Base-by-base conservation (phyloP, 2,113 vertebrate genomes). In the Micromys minutus region DNA sequence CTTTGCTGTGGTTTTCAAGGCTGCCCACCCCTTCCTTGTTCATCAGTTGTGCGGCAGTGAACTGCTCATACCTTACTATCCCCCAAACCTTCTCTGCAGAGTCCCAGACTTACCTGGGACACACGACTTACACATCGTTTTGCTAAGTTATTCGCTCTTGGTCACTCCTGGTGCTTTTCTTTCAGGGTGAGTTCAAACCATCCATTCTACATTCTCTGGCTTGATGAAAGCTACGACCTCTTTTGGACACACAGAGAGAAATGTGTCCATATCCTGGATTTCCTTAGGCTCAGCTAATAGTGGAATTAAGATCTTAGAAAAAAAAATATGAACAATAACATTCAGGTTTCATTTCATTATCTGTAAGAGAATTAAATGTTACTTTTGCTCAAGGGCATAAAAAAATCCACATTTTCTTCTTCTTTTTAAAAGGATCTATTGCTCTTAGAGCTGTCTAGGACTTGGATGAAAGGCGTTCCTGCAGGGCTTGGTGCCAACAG, bases 361-460 rank as follows among this genome's bases (percentile, higher is more conserved):
- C 96, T 80, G 39, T 52, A 50, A 95, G 31, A 47, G n/a, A 12
- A 26, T 75, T 84, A 59, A 55, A 72, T 93, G 45, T n/a, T 45
- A 24, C 61, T 89, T 90, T 84, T 93, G 91, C 39, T 26, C 75
- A 95, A 84, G 74, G 83, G 16, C 86, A 87, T 47, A 87, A 69
- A 59, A 87, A 69, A 59, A 83, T 75, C 76, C 21, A 47, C 85
- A 81, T 57, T 93, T 87, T 92, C 6, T 2, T 57, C 50, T 39
- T 21, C 47, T 10, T 42, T 50, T 31, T 3, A 10, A 57, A 80
- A 81, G 52, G 24, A 42, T 61, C 24, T 61, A 97, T 97, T 91
- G 63, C 45, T 91, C 63, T 65, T 91, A 93, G 95, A 96, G 83
- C 67, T 87, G 91, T 87, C 84, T 86, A 95, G 79, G 77, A 87